phyloP scores from a whole-genome alignment of 92 coral and sea anemone genomes.

The Umimayanthus kanabou region DNA sequence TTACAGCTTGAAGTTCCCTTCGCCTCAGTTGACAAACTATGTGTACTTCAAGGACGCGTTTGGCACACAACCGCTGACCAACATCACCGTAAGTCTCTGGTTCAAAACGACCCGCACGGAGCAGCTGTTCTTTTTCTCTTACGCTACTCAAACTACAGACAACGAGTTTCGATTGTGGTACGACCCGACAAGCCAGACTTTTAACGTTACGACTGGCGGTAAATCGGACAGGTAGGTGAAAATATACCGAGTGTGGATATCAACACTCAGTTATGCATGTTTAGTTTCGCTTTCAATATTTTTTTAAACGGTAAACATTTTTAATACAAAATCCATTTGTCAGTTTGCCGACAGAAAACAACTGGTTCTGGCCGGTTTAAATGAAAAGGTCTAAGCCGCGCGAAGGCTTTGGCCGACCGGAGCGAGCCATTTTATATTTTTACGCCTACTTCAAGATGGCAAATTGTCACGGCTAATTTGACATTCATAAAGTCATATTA shows the following conservation, averaged over 20 bases:
- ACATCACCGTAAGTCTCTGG: not conserved
- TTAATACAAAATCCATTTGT: too few relatives aligned
- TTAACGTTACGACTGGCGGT: not conserved
- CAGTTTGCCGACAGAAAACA: too few relatives aligned
- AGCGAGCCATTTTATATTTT: too few relatives aligned
- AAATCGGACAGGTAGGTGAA: not conserved
- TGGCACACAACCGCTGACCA: not conserved
- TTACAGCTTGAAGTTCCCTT: not conserved
- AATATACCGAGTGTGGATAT: not conserved
- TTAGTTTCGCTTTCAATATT: too few relatives aligned
- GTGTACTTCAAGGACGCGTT: not conserved
- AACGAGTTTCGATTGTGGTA: not conserved
- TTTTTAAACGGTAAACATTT: too few relatives aligned
- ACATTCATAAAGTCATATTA: too few relatives aligned
- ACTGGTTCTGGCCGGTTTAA: too few relatives aligned
- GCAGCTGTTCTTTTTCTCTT: not conserved
- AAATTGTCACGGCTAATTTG: too few relatives aligned
- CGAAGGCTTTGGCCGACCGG: too few relatives aligned
- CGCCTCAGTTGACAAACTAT: not conserved
- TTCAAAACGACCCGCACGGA: slow-evolving; percentile 3
- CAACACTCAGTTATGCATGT: too few relatives aligned
- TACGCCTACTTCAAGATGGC: too few relatives aligned
- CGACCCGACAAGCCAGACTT: not conserved
- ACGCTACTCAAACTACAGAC: not conserved
- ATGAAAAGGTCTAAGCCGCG: too few relatives aligned